Evolutionary conservation across 1,140 invertebrate genomes (phyloP).

Genomic region (Trinorchestia longiramus): DNA sequence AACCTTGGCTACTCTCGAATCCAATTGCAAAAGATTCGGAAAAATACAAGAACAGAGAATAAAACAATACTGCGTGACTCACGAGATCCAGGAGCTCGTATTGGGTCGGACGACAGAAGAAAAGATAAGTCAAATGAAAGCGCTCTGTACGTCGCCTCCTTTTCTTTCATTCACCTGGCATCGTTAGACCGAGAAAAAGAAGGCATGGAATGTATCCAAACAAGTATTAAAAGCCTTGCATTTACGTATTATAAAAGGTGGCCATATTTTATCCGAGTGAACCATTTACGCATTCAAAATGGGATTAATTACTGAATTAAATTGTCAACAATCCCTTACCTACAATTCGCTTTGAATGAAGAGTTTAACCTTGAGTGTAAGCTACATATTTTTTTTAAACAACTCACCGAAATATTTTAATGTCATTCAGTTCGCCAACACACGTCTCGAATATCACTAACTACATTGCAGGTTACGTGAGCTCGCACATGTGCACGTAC

Average conservation of each 20-base stretch:
- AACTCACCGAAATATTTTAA: not conserved
- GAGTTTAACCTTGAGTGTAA: not conserved
- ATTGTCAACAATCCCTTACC: not conserved
- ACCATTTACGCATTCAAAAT: not conserved
- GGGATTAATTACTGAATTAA: not conserved
- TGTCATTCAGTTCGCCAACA: not conserved
- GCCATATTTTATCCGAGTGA: not conserved
- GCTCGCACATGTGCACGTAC: not conserved
- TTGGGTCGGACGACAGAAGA: not conserved
- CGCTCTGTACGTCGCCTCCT: not conserved
- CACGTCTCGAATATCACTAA: not conserved
- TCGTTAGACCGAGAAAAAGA: not conserved
- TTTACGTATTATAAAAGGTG: not conserved
- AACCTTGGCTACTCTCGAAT: conserved; percentile 53
- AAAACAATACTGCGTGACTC: conserved; percentile 50
- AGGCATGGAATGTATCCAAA: not conserved
- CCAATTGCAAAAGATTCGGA: conserved; percentile 52
- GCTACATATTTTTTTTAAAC: not conserved
- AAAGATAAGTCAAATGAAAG: conserved; percentile 21
- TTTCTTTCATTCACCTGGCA: conserved; percentile 7
- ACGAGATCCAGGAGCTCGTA: conserved; percentile 17
- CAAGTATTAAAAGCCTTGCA: not conserved
- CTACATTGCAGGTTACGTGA: not conserved
- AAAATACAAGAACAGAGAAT: conserved; percentile 26
- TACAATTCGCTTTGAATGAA: not conserved